Conservation (phyloP, 1,140 invertebrate species). For the Dufourea novaeangliae region DNA sequence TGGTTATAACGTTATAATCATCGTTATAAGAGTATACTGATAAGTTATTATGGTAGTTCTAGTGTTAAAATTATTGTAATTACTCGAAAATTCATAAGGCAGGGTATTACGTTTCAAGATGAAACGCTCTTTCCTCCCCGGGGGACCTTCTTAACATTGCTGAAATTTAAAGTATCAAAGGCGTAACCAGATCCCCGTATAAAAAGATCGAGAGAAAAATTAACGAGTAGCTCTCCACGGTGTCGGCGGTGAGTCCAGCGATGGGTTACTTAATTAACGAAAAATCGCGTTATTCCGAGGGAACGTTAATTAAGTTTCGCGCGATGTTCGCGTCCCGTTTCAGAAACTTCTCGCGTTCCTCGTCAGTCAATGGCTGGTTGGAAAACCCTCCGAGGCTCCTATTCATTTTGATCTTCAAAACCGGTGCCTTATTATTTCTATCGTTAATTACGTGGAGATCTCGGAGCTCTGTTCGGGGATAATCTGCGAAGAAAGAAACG, state of each 20-base stretch:
- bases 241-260: not conserved
- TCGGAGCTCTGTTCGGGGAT: not conserved
- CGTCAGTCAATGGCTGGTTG: not conserved
- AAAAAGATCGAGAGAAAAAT: not conserved
- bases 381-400: not conserved
- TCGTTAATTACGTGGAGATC: constrained; percentile 12
- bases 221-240: not conserved
- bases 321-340: constrained; percentile 3
- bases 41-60: too few relatives aligned
- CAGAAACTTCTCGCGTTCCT: not conserved
- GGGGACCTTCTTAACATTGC: not conserved
- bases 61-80: too few relatives aligned
- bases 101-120: too few relatives aligned
- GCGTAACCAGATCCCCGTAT: not conserved
- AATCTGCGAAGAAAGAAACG: too few relatives aligned
- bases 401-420: constrained; percentile 25
- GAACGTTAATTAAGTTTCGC: constrained; percentile 25
- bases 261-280: constrained; percentile 2
- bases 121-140: not conserved
- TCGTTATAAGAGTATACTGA: too few relatives aligned
- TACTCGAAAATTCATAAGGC: too few relatives aligned
- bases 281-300: not conserved
- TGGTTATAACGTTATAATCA: too few relatives aligned
- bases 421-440: constrained; percentile 4
- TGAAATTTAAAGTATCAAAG: not conserved